Percentiles rank a stretch among this genome's conserved stretches.
Evolutionary conservation across 2,797 vertebrate genomes (phyloP).

Genomic region (Siniperca undulata): DNA sequence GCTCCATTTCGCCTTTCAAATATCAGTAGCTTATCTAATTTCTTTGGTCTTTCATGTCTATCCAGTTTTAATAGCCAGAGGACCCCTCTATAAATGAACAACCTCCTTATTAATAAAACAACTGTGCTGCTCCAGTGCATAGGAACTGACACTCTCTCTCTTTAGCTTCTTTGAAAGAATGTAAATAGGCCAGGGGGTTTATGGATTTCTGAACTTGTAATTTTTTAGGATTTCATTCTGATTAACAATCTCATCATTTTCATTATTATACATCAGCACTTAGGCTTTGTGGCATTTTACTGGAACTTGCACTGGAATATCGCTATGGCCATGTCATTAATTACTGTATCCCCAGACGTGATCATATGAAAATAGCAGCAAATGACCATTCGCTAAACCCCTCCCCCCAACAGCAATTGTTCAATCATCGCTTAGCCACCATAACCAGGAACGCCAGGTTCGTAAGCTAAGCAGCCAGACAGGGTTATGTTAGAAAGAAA

Average conservation of each 20-base stretch:
- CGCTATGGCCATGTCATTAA: not conserved
- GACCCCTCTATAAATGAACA: conserved; percentile 46
- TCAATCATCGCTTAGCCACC: not conserved
- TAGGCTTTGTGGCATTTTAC: conserved; percentile 10
- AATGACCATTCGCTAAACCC: not conserved
- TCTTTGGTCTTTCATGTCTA: conserved; percentile 58
- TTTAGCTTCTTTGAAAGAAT: conserved; percentile 30
- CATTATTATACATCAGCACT: not conserved
- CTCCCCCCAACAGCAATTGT: not conserved
- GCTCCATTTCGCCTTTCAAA: conserved; percentile 54
- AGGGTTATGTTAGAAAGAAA: too few species aligned
- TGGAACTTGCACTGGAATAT: conserved; percentile 1
- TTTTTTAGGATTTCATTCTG: conserved; percentile 27
- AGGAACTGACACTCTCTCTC: conserved; percentile 10
- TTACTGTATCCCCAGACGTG: not conserved
- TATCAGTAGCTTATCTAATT: conserved; percentile 59
- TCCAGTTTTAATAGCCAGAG: conserved; percentile 68
- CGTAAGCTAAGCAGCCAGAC: too few species aligned
- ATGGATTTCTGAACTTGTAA: conserved; percentile 18
- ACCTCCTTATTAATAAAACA: conserved; percentile 65
- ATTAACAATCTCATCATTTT: conserved; percentile 4
- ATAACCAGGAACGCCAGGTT: not conserved
- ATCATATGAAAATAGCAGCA: not conserved
- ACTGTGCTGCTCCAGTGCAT: conserved; percentile 23
- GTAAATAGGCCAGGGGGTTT: conserved; percentile 31